These are phyloP conservation scores for Lacanobia wlatinum DNA, from an alignment of 2,888 invertebrate genomes.

Conservation along the genomic window DNA sequence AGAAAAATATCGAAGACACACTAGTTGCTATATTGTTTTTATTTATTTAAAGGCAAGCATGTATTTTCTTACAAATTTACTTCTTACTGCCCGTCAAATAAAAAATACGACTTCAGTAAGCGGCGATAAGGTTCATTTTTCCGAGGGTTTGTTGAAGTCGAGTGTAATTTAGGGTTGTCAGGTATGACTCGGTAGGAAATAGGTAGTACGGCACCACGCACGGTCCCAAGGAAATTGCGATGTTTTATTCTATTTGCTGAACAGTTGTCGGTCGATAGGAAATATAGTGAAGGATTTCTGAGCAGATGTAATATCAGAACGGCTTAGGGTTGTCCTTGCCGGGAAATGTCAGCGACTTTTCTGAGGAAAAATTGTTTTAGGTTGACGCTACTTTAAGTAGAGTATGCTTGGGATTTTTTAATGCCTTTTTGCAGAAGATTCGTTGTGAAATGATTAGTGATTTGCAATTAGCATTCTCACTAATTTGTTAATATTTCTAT, in stretches of 20 bases:
- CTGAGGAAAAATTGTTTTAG: constrained; percentile 15
- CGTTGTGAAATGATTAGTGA: too few species aligned
- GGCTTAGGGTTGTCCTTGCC: constrained; percentile 45
- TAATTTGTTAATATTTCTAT: too few species aligned
- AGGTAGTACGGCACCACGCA: constrained; percentile 75
- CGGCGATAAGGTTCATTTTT: constrained; percentile 57
- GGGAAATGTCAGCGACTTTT: constrained; percentile 12
- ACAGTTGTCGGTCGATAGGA: constrained; percentile 78
- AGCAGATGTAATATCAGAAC: constrained; percentile 65
- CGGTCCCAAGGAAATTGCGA: constrained; percentile 81
- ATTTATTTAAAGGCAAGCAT: constrained; percentile 77
- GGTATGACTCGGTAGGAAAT: constrained; percentile 74
- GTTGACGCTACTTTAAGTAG: constrained; percentile 4
- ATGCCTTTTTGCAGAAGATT: not conserved
- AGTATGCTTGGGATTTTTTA: not conserved
- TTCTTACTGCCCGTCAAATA: constrained; percentile 34
- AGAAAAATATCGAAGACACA: constrained; percentile 70
- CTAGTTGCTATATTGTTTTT: constrained; percentile 78
- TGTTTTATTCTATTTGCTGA: constrained; percentile 82
- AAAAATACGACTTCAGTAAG: constrained; percentile 24
- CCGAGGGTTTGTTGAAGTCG: constrained; percentile 37
- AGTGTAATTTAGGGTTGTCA: constrained; percentile 62
- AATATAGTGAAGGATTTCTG: constrained; percentile 74
- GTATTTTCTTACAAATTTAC: constrained; percentile 64
- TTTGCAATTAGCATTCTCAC: too few species aligned